These are phyloP conservation scores for Procambarus clarkii DNA, from an alignment of 1,140 invertebrate species.

Conservation along the genomic window DNA sequence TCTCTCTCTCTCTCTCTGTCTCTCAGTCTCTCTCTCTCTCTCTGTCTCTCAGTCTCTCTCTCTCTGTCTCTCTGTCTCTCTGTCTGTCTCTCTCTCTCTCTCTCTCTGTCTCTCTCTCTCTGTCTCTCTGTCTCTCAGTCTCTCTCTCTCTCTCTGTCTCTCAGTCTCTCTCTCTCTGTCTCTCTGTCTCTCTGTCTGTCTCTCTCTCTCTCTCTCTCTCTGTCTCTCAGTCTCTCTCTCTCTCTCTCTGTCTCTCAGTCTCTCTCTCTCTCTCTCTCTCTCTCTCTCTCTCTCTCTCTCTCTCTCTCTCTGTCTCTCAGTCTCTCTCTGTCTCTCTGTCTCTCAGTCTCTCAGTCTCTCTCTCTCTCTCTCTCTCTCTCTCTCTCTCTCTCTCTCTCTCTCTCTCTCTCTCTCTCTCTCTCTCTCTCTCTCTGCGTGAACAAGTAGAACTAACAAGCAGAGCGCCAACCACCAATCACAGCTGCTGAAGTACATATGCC, in stretches of 20 bases:
- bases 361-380: conserved; percentile 17
- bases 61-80: no score
- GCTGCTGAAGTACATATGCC: no score
- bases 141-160: no score
- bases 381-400: conserved; percentile 16
- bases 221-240: background rate
- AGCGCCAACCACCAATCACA: no score
- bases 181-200: background rate
- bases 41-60: no score
- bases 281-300: background rate
- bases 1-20: no score
- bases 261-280: background rate
- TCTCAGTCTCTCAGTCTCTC: background rate
- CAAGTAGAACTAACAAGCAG: background rate
- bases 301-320: background rate
- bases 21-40: no score
- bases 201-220: conserved; percentile 19
- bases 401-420: conserved; percentile 20
- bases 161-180: no score
- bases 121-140: no score
- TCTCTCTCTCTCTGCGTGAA: background rate
- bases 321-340: background rate
- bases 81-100: no score
- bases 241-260: background rate
- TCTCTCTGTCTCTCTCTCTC: no score